phyloP scores from a whole-genome alignment of 2,888 invertebrate genomes.

The Ischnura elegans region DNA sequence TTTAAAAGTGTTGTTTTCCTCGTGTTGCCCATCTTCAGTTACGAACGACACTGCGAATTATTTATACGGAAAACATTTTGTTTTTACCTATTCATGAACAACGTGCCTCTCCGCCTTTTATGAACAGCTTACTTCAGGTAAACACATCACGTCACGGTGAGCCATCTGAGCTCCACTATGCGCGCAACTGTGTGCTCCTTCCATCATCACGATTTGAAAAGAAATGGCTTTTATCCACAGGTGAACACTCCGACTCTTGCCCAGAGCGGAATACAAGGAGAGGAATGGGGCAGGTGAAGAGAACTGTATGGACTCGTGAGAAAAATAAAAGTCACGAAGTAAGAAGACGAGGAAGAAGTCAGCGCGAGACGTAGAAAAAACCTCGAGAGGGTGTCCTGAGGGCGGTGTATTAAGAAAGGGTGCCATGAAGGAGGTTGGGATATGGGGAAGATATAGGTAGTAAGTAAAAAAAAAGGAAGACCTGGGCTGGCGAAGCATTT shows the following conservation, averaged over 20 bases:
- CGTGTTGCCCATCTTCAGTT: no score
- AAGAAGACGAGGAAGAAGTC: background rate
- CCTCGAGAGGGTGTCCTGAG: background rate
- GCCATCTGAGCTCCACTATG: background rate
- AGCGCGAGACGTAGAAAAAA: no score
- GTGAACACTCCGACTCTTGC: background rate
- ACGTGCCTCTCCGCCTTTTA: background rate
- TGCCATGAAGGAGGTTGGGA: background rate
- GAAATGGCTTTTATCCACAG: background rate
- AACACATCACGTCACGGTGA: background rate
- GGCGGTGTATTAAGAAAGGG: background rate
- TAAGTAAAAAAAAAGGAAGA: background rate
- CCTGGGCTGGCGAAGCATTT: slow-evolving; percentile 12
- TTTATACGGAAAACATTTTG: no score
- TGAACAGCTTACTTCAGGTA: background rate
- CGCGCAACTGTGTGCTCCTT: background rate
- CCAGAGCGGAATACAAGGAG: background rate
- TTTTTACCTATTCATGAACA: background rate
- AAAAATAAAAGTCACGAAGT: background rate
- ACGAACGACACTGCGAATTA: no score
- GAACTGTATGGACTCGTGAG: background rate
- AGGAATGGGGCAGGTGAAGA: background rate
- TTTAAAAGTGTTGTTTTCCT: no score
- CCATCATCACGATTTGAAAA: background rate
- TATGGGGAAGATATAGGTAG: background rate